Conservation (phyloP, 35 echinoderm and acorn worm species). For the Apostichopus japonicus region DNA sequence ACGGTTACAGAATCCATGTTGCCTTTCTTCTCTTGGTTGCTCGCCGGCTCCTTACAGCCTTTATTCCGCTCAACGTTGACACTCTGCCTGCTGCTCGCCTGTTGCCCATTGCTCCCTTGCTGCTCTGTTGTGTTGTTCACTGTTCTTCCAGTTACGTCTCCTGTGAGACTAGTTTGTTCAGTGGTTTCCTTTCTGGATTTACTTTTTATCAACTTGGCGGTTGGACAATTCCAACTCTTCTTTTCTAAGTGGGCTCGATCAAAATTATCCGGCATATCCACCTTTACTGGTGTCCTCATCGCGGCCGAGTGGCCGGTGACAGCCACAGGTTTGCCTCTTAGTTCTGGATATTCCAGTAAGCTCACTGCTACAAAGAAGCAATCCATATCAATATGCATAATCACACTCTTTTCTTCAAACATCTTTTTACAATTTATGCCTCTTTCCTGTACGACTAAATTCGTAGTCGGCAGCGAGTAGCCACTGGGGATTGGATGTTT, state of each 20-base stretch:
- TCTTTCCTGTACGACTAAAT: neutral
- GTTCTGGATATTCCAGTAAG: conserved; percentile 73
- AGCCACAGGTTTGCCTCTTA: conserved; percentile 82
- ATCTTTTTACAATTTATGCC: neutral
- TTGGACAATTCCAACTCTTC: conserved; percentile 38
- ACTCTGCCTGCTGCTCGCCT: neutral
- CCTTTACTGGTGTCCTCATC: conserved; percentile 58
- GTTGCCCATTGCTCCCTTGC: neutral
- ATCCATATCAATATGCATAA: conserved; percentile 99
- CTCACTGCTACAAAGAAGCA: conserved; percentile 99
- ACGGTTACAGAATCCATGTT: neutral
- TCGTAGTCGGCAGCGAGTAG: neutral
- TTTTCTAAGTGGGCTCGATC: conserved; percentile 76
- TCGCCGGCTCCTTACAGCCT: too few relatives aligned
- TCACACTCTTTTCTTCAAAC: conserved; percentile 37
- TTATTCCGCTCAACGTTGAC: too few relatives aligned
- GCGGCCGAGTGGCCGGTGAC: conserved; percentile 77
- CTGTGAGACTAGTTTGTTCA: neutral
- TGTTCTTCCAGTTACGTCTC: neutral
- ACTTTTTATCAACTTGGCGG: neutral
- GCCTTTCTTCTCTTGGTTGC: neutral
- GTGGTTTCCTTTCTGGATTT: neutral
- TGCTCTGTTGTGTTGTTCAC: neutral
- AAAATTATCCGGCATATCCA: conserved; percentile 57
- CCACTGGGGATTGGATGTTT: neutral